These are phyloP conservation scores for Bombyx mandarina DNA, from an alignment of 1,140 invertebrate genomes.

Conservation along the genomic window DNA sequence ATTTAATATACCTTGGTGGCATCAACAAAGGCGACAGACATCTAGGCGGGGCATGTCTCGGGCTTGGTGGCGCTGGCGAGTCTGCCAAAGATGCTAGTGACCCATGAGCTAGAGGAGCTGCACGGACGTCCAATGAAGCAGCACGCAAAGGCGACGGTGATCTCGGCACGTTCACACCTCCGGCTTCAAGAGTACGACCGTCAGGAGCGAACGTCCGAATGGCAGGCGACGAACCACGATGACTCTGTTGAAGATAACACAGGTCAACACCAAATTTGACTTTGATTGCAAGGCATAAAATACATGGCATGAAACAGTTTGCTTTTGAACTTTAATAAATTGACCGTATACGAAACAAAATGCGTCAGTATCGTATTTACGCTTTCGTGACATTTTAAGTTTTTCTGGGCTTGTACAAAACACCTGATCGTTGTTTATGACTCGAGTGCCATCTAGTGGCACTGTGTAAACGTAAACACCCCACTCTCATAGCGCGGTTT, in stretches of 20 bases:
- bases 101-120: conserved; percentile 72
- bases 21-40: conserved; percentile 82
- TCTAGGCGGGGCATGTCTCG: conserved; percentile 67
- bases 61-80: conserved; percentile 66
- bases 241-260: conserved; percentile 56
- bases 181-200: conserved; percentile 76
- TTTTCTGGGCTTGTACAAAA: too few relatives aligned
- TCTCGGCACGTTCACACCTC: conserved; percentile 73
- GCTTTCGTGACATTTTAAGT: too few relatives aligned
- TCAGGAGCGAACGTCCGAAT: conserved; percentile 83
- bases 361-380: too few relatives aligned
- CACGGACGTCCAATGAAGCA: conserved; percentile 80
- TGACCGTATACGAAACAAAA: too few relatives aligned
- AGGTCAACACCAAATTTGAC: too few relatives aligned
- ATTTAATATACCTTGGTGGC: conserved; percentile 68
- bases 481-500: too few relatives aligned
- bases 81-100: conserved; percentile 72
- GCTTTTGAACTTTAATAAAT: too few relatives aligned
- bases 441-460: too few relatives aligned
- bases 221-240: conserved; percentile 83
- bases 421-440: too few relatives aligned
- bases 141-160: conserved; percentile 83
- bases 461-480: too few relatives aligned
- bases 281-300: too few relatives aligned
- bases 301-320: too few relatives aligned